Evolutionary conservation across 2,113 vertebrate species (phyloP).

Genomic region (Rhinoptilus africanus): DNA sequence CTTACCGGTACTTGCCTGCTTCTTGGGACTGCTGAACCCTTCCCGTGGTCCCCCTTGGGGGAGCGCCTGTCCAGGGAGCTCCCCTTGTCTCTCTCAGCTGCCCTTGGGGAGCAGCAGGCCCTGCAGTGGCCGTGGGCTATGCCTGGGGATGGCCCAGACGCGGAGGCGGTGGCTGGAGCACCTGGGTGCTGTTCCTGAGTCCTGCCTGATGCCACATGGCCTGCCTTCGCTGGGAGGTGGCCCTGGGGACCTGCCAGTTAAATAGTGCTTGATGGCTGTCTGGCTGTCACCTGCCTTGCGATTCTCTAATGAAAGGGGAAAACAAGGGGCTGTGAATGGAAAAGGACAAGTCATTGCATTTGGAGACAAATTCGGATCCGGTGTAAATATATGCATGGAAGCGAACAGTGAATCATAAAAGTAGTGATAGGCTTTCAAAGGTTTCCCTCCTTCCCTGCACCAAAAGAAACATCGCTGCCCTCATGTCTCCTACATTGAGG

Average conservation of each 20-base stretch:
- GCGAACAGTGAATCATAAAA: not conserved
- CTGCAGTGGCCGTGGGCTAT: rapidly evolving
- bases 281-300: not conserved
- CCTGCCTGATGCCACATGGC: not conserved
- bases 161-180: not conserved
- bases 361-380: not conserved
- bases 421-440: not conserved
- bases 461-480: not conserved
- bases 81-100: not conserved
- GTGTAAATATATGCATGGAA: not conserved
- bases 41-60: not conserved
- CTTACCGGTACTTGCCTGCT: constrained; percentile 66
- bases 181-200: not conserved
- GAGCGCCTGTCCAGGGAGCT: not conserved
- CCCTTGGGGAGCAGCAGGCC: not conserved
- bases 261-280: not conserved
- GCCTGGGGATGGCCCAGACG: not conserved
- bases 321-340: not conserved
- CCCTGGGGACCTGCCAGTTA: not conserved
- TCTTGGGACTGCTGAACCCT: not conserved
- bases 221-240: not conserved
- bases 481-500: not conserved
- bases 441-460: not conserved
- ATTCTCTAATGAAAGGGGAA: not conserved
- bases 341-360: not conserved